phyloP scores from a whole-genome alignment of 2,113 vertebrate species.

The Hipposideros armiger region DNA sequence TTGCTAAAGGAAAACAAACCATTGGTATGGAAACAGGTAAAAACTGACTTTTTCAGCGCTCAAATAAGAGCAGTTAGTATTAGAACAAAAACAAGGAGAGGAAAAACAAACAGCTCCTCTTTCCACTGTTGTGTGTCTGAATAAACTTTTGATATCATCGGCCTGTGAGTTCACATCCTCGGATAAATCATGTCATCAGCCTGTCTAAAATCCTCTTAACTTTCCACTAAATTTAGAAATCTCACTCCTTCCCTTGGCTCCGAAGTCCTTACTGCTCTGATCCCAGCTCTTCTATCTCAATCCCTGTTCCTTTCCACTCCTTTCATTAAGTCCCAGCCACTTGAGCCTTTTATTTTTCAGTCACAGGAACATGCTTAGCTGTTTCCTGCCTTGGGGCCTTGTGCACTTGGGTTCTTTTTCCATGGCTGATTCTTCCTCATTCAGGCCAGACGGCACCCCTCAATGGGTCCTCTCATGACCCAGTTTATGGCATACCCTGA shows the following conservation, averaged over 20 bases:
- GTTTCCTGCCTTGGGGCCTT: neutral
- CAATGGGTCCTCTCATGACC: neutral
- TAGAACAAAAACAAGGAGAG: neutral
- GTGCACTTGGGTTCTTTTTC: neutral
- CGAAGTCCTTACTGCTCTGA: neutral
- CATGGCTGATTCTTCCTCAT: neutral
- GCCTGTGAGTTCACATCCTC: neutral
- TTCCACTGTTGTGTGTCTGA: neutral
- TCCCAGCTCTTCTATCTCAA: neutral
- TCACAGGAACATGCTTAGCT: neutral
- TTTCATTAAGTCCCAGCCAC: neutral
- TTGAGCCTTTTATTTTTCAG: neutral
- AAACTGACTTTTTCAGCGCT: neutral
- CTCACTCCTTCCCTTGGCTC: neutral
- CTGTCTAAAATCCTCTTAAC: neutral
- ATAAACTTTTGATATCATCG: neutral
- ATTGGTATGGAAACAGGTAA: neutral
- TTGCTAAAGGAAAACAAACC: neutral
- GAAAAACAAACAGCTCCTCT: neutral
- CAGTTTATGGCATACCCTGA: neutral
- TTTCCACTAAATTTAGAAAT: neutral
- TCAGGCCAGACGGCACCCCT: neutral
- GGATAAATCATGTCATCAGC: neutral
- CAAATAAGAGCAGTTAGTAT: neutral
- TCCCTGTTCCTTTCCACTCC: neutral